Evolutionary conservation across 2,113 vertebrate species (phyloP), one percentile per base, ranked within the genome.

Genomic region (Tachycineta bicolor): DNA sequence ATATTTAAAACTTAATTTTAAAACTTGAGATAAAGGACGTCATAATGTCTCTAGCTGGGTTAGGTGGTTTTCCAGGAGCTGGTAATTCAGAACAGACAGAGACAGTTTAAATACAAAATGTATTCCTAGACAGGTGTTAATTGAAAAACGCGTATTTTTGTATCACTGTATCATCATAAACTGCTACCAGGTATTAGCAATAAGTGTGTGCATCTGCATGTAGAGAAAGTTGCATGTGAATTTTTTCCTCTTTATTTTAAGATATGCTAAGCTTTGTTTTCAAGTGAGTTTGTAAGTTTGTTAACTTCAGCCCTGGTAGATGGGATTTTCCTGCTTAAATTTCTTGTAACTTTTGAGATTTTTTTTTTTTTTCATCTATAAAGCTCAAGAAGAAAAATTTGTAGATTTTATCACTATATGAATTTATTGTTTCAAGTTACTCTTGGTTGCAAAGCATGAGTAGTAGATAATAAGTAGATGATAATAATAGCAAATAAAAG

Each of bases 361-460:
- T 50, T 47, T 53, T 43, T n/a, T n/a, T 49, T 49, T 78, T 78
- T 80, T 44, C 5, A 82, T 63, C 24, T 80, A 1, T 26, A 89
- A 92, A 83, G 29, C 37, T 62, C 34, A 73, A 34, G 50, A 55
- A 89, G 29, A 94, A 37, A 86, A 86, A n/a, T n/a, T 12, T 26
- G 20, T 67, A 55, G 20, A 56, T 52, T 65, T 29, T 86, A 15
- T 49, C 23, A 24, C 17, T 44, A 9, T 58, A 24, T 41, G 15
- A 81, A 16, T 86, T 67, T 34, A 21, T 86, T 56, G 19, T 90
- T 90, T 80, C 60, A 67, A 88, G 31, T 81, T 88, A 52, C 10
- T 83, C 47, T 80, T 83, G 47, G 20, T 83, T 92, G 83, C 89
- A 92, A 96, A 92, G 11, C 53, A 52, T 75, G 63, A 78, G 28